Evolutionary conservation across 2,113 vertebrate species (phyloP).

Genomic region (Vireo altiloquus): DNA sequence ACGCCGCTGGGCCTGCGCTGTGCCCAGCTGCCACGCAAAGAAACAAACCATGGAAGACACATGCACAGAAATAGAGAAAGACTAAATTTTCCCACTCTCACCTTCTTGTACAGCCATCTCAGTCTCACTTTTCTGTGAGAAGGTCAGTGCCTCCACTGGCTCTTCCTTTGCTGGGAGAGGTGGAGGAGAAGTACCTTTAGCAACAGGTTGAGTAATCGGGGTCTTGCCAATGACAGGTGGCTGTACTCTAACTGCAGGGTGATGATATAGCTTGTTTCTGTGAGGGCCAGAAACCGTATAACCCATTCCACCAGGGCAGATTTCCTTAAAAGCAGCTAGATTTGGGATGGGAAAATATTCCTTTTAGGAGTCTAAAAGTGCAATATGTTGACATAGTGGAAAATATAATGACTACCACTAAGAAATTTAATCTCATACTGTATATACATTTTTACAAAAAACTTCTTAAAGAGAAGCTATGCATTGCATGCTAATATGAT

Average conservation of each 20-base stretch:
- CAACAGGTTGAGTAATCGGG: conserved; percentile 82
- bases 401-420: conserved; percentile 75
- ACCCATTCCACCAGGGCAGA: conserved; percentile 98
- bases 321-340: conserved; percentile 96
- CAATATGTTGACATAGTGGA: conserved; percentile 78
- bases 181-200: conserved; percentile 80
- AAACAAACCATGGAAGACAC: neutral
- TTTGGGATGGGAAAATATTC: conserved; percentile 81
- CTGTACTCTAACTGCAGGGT: conserved; percentile 81
- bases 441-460: conserved; percentile 37
- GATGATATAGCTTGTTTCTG: conserved; percentile 84
- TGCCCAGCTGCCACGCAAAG: neutral
- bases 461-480: conserved; percentile 7
- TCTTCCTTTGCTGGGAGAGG: conserved; percentile 88
- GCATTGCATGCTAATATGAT: conserved; percentile 6
- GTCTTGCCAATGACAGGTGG: conserved; percentile 80
- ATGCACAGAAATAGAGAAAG: conserved; percentile 38
- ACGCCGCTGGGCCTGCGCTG: neutral
- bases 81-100: conserved; percentile 64
- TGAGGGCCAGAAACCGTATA: conserved; percentile 92
- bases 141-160: conserved; percentile 87
- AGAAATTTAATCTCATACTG: conserved; percentile 43
- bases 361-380: conserved; percentile 82
- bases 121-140: conserved; percentile 81
- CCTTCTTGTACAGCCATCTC: conserved; percentile 77